Base-by-base conservation (phyloP, 1,140 invertebrate genomes). In the Calliopsis andreniformis region DNA sequence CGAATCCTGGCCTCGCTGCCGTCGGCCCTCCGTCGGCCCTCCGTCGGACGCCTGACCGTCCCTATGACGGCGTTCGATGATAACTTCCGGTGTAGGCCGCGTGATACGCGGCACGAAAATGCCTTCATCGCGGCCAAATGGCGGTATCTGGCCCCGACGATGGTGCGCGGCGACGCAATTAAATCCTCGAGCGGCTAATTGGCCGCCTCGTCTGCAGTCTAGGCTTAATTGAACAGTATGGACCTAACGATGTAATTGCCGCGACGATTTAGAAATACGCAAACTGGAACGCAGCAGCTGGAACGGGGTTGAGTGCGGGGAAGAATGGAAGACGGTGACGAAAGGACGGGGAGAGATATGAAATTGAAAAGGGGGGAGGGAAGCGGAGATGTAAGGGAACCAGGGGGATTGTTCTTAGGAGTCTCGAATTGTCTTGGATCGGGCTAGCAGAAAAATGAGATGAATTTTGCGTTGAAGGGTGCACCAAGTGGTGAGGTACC, bases 141-240 rank as follows among this genome's bases (percentile, higher is more conserved):
- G 28, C 18, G 53, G 28, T 55, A 20, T 45, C 23, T 39, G 23
- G 16, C 23, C 23, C 23, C 30, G 18, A n/a, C 39, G 30, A 5
- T 55, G 45, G 18, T 30, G 39, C 55, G 73, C 78, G 80, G 77
- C 69, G 69, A 71, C 79, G 85, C 87, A 88, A 89, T 90, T 88
- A 85, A 88, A 90, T 91, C 83, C 82, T 85, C 77, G 61, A 84
- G 72, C 56, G 82, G 77, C 87, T 90, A 89, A 90, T 88, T 90
- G 86, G 84, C 79, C 55, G 59, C 80, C 80, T 80, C 76, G 49
- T 82, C 78, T 72, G 25, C n/a, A n/a, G 42, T 18, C 59, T 76
- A 75, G 66, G 63, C 84, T 84, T 88, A 87, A 89, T 88, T 89
- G 87, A 88, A 88, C 80, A 82, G 80, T 87, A 86, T 79, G 76